A percentile compares a stretch with the other conserved stretches of the same genome.
Evolutionary conservation across 2,888 invertebrate species (phyloP).

Genomic region (Trichogramma dendrolimi): DNA sequence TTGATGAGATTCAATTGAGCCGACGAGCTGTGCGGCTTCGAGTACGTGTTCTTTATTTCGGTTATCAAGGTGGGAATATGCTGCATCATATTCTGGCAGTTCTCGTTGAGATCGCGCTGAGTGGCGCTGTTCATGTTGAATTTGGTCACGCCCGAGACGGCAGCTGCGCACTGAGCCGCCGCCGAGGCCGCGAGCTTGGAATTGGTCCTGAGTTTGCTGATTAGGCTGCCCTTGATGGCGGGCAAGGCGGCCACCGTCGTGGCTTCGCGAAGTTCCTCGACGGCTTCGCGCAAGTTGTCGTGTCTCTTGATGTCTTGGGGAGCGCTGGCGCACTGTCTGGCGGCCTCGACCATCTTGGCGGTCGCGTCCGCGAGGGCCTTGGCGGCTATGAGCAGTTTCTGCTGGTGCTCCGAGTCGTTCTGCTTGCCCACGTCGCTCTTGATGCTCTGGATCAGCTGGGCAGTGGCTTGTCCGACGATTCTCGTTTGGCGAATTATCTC

Average conservation of each 20-base stretch:
- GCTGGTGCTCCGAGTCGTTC: slow-evolving; percentile 82
- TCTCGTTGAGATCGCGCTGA: slow-evolving; percentile 70
- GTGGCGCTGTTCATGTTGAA: slow-evolving; percentile 67
- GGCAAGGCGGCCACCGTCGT: slow-evolving; percentile 82
- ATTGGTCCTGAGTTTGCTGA: slow-evolving; percentile 55
- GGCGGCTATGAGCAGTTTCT: slow-evolving; percentile 87
- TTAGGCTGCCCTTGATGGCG: slow-evolving; percentile 69
- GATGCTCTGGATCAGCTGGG: slow-evolving; percentile 88
- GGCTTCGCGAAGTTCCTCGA: slow-evolving; percentile 88
- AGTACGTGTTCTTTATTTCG: slow-evolving; percentile 68
- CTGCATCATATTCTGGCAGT: slow-evolving; percentile 71
- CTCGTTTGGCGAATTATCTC: slow-evolving; percentile 94
- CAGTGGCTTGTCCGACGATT: slow-evolving; percentile 88
- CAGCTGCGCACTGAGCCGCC: slow-evolving; percentile 86
- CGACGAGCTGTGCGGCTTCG: slow-evolving; percentile 68
- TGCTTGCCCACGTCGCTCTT: slow-evolving; percentile 89
- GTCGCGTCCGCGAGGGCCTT: slow-evolving; percentile 94
- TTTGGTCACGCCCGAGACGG: slow-evolving; percentile 76
- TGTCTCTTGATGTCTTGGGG: slow-evolving; percentile 80
- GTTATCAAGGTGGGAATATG: slow-evolving; percentile 78
- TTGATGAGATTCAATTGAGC: slow-evolving; percentile 78
- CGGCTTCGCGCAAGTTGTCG: slow-evolving; percentile 79
- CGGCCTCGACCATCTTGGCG: slow-evolving; percentile 93
- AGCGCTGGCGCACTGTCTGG: slow-evolving; percentile 83
- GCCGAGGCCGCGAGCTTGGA: slow-evolving; percentile 83